Conservation (phyloP, 1,140 invertebrate species). For the Brachionus rotundiformis region DNA sequence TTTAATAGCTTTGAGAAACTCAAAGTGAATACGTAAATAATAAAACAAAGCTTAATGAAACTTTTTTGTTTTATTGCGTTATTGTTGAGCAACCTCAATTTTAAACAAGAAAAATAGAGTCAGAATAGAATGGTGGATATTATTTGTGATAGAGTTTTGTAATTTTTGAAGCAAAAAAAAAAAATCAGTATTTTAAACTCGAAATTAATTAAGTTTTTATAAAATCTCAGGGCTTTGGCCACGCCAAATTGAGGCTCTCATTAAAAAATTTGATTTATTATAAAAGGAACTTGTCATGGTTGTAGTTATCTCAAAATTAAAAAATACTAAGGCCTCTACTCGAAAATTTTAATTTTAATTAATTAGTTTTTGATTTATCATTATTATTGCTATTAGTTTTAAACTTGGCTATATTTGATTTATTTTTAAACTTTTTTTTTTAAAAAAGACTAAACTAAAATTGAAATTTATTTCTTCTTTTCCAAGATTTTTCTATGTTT, state of each 20-base stretch:
- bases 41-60: conserved; percentile 15
- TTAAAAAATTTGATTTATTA: conserved; percentile 27
- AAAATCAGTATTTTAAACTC: conserved; percentile 9
- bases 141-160: neutral
- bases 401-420: conserved; percentile 30
- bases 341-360: conserved; percentile 11
- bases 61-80: neutral
- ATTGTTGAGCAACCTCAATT: neutral
- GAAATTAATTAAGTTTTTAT: conserved; percentile 18
- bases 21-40: neutral
- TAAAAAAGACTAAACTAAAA: neutral
- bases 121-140: neutral
- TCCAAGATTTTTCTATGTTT: conserved; percentile 42
- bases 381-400: conserved; percentile 46
- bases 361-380: conserved; percentile 49
- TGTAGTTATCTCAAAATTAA: conserved; percentile 46
- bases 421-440: conserved; percentile 26
- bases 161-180: conserved; percentile 11
- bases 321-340: conserved; percentile 32
- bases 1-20: neutral
- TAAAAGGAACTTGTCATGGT: conserved; percentile 35
- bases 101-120: neutral
- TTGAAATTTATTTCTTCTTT: conserved; percentile 32
- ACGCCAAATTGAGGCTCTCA: neutral
- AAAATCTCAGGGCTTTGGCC: conserved; percentile 36